phyloP scores from a whole-genome alignment of 2,113 vertebrate species.

The Sprattus sprattus region DNA sequence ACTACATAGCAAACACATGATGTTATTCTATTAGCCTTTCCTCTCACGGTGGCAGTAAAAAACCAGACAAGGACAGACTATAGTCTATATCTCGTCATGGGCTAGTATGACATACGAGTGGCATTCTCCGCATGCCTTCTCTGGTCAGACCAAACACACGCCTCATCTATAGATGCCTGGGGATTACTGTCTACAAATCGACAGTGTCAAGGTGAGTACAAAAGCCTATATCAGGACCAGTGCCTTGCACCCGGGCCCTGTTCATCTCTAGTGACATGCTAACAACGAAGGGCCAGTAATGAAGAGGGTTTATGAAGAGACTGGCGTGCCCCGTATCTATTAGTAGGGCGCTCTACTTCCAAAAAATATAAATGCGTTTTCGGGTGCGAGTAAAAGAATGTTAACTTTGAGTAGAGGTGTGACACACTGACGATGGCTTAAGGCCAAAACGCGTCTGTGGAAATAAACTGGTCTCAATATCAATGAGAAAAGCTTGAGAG shows the following conservation, averaged over 20 bases:
- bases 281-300: constrained; percentile 41
- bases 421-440: no score
- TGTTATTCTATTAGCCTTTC: not conserved
- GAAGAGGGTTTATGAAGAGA: not conserved
- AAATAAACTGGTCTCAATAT: no score
- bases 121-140: constrained; percentile 57
- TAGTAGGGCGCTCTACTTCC: no score
- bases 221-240: constrained; percentile 39
- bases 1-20: not conserved
- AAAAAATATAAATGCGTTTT: no score
- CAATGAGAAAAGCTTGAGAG: no score
- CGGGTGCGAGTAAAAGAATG: no score
- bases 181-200: constrained; percentile 69
- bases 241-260: constrained; percentile 39
- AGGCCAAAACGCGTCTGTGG: no score
- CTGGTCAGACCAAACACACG: constrained; percentile 63
- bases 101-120: constrained; percentile 48
- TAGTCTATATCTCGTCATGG: constrained; percentile 38
- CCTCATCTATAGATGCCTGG: constrained; percentile 54
- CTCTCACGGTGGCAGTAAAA: not conserved
- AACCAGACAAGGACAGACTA: constrained; percentile 18
- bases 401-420: no score
- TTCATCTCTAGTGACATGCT: constrained; percentile 15
- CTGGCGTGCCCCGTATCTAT: no score
- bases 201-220: constrained; percentile 64